Evolutionary conservation across 2,888 invertebrate genomes (phyloP), one percentile per base, ranked within the genome.

Genomic region (Drosophila birchii): DNA sequence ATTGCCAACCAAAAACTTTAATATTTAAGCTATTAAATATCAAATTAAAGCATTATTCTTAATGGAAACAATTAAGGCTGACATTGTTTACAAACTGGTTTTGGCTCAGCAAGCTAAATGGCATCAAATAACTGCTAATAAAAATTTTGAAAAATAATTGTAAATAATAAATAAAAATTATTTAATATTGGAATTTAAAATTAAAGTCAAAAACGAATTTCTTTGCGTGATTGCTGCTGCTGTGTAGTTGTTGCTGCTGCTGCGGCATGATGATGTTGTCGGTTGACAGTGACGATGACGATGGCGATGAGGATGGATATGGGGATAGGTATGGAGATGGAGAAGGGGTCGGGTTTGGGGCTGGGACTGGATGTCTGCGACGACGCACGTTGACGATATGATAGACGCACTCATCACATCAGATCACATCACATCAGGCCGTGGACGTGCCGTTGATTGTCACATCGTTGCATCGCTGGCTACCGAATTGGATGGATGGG

Each of bases 331-430:
- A 70, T 36, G 53, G 77, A 23, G 23, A n/a, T 47, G 45, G 45
- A 11, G 45, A 47, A 11, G 45, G 47, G 26, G 73, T 29, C 26
- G 44, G 16, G 49, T 18, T 26, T 26, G 26, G 26, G 26, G 26
- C 23, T 23, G 23, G 23, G 23, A 4, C 26, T 20, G 43, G 51
- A 34, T 34, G 34, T 49, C 69, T 44, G 51, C n/a, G 39, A 64
- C 74, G 74, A 70, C 74, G 79, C 84, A 84, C 81, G 78, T 86
- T 85, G 88, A 86, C 84, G 84, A 86, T 86, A 86, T 86, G 85
- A 86, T 86, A 88, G 88, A 86, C 85, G 85, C 87, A 86, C 85
- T 86, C 85, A 86, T 86, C 85, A 86, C 85, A 86, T 86, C 85
- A 86, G 87, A 84, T 84, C 83, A 84, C 83, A 83, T 83, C 83